phyloP scores from a whole-genome alignment of 2,113 vertebrate genomes.

The Leptobrachium ailaonicum region DNA sequence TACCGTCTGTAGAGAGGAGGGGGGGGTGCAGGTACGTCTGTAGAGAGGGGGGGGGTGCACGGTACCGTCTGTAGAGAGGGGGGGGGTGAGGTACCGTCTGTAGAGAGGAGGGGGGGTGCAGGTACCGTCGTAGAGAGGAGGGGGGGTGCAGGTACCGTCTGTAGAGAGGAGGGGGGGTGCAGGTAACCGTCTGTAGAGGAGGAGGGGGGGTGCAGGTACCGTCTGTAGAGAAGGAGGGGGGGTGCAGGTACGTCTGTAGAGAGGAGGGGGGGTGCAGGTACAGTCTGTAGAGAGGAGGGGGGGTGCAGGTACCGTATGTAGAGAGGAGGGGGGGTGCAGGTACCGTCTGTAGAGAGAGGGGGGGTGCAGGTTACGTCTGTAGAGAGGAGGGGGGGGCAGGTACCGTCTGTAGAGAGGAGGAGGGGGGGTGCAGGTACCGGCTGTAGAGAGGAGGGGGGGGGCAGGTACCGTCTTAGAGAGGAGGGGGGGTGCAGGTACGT shows the following conservation, averaged over 20 bases:
- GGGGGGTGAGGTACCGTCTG: too few species aligned
- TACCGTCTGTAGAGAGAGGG: too few species aligned
- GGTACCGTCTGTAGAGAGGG: too few species aligned
- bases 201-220: not conserved
- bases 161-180: too few species aligned
- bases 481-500: not conserved
- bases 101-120: not conserved
- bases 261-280: not conserved
- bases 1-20: too few species aligned
- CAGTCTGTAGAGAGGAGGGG: not conserved
- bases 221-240: not conserved
- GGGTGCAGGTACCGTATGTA: not conserved
- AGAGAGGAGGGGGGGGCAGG: not conserved
- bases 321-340: not conserved
- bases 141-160: not conserved
- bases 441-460: not conserved
- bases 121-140: not conserved
- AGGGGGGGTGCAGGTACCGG: too few species aligned
- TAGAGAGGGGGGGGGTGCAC: too few species aligned
- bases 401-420: not conserved
- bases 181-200: not conserved
- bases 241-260: not conserved
- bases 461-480: not conserved
- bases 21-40: too few species aligned
- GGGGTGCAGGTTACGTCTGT: slow-evolving; percentile 28